phyloP scores from a whole-genome alignment of 1,140 invertebrate genomes.

The Lordiphosa clarofinis region DNA sequence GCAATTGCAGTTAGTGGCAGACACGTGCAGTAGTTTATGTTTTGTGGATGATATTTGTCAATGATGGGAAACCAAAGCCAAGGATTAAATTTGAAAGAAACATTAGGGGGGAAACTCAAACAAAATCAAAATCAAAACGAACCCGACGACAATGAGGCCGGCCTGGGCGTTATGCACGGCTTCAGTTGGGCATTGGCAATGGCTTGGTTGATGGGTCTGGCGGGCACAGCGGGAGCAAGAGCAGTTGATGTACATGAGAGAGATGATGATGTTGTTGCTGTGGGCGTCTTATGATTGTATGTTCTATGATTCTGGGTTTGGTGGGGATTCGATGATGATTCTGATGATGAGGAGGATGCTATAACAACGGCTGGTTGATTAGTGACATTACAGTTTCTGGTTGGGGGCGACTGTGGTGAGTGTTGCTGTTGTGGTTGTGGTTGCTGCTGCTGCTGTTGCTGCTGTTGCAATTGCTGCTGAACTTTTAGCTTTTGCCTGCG shows the following conservation, averaged over 20 bases:
- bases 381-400: slow-evolving; percentile 74
- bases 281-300: slow-evolving; percentile 53
- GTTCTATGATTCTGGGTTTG: slow-evolving; percentile 56
- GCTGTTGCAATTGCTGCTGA: slow-evolving; percentile 60
- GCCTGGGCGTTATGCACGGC: slow-evolving; percentile 76
- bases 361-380: slow-evolving; percentile 54
- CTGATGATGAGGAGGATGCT: slow-evolving; percentile 49
- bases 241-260: slow-evolving; percentile 29
- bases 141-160: slow-evolving; percentile 79
- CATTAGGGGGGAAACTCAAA: slow-evolving; percentile 18
- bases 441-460: slow-evolving; percentile 50
- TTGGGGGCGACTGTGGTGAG: slow-evolving; percentile 65
- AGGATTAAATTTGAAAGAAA: slow-evolving; percentile 16
- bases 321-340: slow-evolving; percentile 17
- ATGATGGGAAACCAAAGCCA: slow-evolving; percentile 25
- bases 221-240: slow-evolving; percentile 47
- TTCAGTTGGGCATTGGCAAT: slow-evolving; percentile 49
- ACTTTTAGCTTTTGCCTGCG: slow-evolving; percentile 69
- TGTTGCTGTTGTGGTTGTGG: slow-evolving; percentile 43
- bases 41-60: slow-evolving; percentile 13
- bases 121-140: slow-evolving; percentile 62
- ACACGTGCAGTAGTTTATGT: slow-evolving; percentile 24
- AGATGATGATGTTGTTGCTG: slow-evolving; percentile 30
- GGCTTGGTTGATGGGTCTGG: slow-evolving; percentile 33
- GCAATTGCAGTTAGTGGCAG: slow-evolving; percentile 42